Base-by-base conservation (phyloP, 2,113 vertebrate species). In the Solea senegalensis region DNA sequence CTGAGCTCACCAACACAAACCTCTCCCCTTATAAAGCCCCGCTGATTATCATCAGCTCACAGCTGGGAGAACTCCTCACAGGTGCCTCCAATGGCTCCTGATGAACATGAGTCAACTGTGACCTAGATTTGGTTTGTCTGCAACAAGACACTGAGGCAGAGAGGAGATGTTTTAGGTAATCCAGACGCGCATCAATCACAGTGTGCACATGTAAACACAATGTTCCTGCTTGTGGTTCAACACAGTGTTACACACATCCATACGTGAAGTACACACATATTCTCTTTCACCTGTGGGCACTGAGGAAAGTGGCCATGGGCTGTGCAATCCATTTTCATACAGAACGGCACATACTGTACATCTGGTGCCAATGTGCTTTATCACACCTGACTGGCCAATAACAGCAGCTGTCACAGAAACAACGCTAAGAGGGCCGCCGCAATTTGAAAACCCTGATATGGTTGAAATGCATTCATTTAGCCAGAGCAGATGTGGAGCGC, bases 311-410 rank as follows among this genome's bases (percentile, higher is more conserved):
- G 10, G 49, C 14, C 2, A n/a, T 8, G 3, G 9, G 5, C 43
- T 28, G 3, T 46, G 27, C n/a, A 65, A 72, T 21, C 21, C 21
- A 21, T 21, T 78, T 72, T 68, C 26, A 75, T 65, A 21, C 51
- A 69, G 51, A 69, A 45, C 26, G 40, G 28, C 16, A 43, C 67
- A 63, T 44, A 71, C 57, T 55, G 62, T 68, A 45, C 43, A 50
- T 55, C 57, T 77, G 41, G 46, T 73, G 51, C 45, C 55, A 69
- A 0, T 46, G 63, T 84, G 66, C 27, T 72, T 76, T 61, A 87
- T 81, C 74, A 68, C 77, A 80, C 79, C 76, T 81, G 80, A 83
- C 83, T 80, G 76, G 62, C 68, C 82, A 86, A 74, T 81, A 84
- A 75, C 67, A 74, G 45, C 72, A 28, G 11, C 67, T 73, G 73